Evolutionary conservation across 1,140 invertebrate species (phyloP), one percentile per base, ranked within the genome.

Genomic region (Megathymus violae): DNA sequence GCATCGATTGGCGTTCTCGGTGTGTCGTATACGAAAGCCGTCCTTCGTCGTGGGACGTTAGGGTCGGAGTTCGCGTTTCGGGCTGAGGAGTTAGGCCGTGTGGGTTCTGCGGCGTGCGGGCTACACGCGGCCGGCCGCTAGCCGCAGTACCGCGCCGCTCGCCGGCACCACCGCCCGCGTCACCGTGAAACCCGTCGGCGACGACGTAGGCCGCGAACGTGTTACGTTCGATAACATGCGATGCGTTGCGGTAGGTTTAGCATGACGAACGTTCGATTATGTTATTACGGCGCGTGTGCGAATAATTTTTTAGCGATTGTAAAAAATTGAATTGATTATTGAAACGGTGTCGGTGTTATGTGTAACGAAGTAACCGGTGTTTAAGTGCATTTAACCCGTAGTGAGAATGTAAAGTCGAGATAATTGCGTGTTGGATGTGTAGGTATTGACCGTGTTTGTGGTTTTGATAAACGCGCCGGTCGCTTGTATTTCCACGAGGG

Each of bases 141-240:
- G 54, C 82, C 82, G 86, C 86, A 88, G 86, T 89, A 82, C 80
- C 85, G 79, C 80, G 86, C 80, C 82, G 83, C 60, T 77, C 74
- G 81, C 74, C 83, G 84, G 80, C 82, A 62, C 50, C 47, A 62
- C 61, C 67, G 74, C 76, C 43, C 82, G 84, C 70, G 68, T 77
- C 50, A 19, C 38, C 56, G 58, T 59, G 46, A 50, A 17, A 48
- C 44, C 27, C 40, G 10, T 34, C 6, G 6, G 10, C 51, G 38
- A 16, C 19, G 13, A 17, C 34, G 40, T 38, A 17, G 36, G 69
- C 71, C 67, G 67, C 65, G 69, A 48, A 59, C 69, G 60, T 58
- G 60, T 58, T 69, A 64, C 69, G 67, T 61, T 76, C 63, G 70
- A 70, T 76, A 78, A 78, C 72, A 74, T 76, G 51, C 76, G 74